Conservation (phyloP, 2,888 invertebrate species). For the Eretmocerus hayati region DNA sequence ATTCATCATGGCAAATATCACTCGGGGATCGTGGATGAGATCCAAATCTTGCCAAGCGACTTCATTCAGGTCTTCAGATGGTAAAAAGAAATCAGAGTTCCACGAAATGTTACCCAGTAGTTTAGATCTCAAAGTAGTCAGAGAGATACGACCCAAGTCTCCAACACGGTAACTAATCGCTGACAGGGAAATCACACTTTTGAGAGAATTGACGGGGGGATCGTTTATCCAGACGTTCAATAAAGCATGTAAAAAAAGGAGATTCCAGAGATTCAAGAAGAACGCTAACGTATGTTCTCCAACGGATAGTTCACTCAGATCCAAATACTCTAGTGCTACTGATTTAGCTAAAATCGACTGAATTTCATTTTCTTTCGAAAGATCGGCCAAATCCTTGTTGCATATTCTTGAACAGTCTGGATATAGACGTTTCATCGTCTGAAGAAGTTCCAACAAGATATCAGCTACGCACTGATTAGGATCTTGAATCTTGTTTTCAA, state of each 20-base stretch:
- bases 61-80: constrained; percentile 39
- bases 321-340: constrained; percentile 29
- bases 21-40: constrained; percentile 36
- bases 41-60: constrained; percentile 41
- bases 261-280: constrained; percentile 42
- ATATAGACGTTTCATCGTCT: constrained; percentile 23
- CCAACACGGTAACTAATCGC: constrained; percentile 42
- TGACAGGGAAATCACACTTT: constrained; percentile 32
- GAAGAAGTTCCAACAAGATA: constrained; percentile 34
- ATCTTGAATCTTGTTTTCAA: too few relatives aligned
- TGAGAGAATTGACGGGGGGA: constrained; percentile 30
- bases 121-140: constrained; percentile 37
- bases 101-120: constrained; percentile 30
- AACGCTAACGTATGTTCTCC: constrained; percentile 41
- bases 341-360: constrained; percentile 33
- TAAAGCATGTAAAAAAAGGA: constrained; percentile 41
- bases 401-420: constrained; percentile 18
- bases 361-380: constrained; percentile 27
- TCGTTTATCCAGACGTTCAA: constrained; percentile 34
- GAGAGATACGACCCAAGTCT: constrained; percentile 40
- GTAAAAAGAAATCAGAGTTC: constrained; percentile 27
- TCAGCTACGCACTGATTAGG: constrained; percentile 37
- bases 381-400: constrained; percentile 19
- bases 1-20: constrained; percentile 39
- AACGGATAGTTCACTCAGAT: constrained; percentile 38